phyloP scores from a whole-genome alignment of 2,113 vertebrate species.

The Trichechus manatus region DNA sequence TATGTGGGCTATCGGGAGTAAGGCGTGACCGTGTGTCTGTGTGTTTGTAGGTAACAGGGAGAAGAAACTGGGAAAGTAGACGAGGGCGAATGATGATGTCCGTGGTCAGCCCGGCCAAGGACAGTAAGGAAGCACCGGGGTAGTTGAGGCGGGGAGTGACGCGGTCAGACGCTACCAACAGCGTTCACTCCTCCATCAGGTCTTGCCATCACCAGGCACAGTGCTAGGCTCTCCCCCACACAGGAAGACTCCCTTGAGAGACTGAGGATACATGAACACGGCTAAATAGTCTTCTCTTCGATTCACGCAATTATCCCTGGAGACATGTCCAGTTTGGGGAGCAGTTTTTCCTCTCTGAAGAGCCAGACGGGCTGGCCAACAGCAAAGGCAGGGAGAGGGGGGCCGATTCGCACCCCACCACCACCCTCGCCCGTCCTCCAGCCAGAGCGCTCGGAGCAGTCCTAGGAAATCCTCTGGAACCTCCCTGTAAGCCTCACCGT shows the following conservation, averaged over 20 bases:
- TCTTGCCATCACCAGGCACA: background rate
- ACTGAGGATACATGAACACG: constrained; percentile 21
- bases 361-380: constrained; percentile 53
- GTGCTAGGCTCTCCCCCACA: background rate
- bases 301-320: constrained; percentile 14
- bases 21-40: background rate
- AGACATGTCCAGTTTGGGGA: constrained; percentile 54
- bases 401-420: background rate
- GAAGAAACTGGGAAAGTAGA: background rate
- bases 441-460: background rate
- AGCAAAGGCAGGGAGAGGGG: background rate
- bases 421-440: too few relatives aligned
- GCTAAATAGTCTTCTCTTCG: constrained; percentile 29
- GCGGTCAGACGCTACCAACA: fast-evolving
- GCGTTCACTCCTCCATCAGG: background rate
- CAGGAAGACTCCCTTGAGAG: background rate
- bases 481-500: background rate
- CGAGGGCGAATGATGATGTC: background rate
- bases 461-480: background rate
- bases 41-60: background rate
- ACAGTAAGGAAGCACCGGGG: background rate
- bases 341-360: constrained; percentile 32
- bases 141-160: fast-evolving
- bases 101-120: background rate
- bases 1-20: background rate